phyloP scores from a whole-genome alignment of 2,113 vertebrate species.

The Trematocara unimaculatum region DNA sequence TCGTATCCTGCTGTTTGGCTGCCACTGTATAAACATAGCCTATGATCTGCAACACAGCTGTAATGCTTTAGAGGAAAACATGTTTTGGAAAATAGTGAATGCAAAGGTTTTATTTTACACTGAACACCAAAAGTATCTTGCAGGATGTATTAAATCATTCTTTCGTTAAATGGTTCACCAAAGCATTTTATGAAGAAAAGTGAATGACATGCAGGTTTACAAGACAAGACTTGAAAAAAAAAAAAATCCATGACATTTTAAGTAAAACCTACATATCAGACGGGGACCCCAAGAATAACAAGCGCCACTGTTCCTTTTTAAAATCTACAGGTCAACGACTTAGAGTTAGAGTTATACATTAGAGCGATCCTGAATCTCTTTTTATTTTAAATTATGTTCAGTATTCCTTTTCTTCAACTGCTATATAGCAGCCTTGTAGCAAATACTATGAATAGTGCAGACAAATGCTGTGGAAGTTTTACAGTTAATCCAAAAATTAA shows the following conservation, averaged over 20 bases:
- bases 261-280: background rate
- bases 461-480: background rate
- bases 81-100: background rate
- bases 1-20: background rate
- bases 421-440: background rate
- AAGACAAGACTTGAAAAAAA: background rate
- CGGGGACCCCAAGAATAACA: background rate
- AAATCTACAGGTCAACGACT: background rate
- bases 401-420: background rate
- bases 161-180: background rate
- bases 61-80: background rate
- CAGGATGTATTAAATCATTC: background rate
- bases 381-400: background rate
- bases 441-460: background rate
- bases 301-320: background rate
- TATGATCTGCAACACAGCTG: background rate
- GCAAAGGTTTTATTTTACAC: background rate
- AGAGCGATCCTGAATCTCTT: background rate
- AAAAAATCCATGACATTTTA: background rate
- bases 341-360: background rate
- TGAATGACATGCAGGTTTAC: background rate
- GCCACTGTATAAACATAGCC: background rate
- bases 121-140: background rate
- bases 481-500: background rate
- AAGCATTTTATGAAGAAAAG: background rate